These are phyloP conservation scores for Eudasyphora cyanicolor DNA, from an alignment of 2,888 invertebrate species.

Conservation along the genomic window DNA sequence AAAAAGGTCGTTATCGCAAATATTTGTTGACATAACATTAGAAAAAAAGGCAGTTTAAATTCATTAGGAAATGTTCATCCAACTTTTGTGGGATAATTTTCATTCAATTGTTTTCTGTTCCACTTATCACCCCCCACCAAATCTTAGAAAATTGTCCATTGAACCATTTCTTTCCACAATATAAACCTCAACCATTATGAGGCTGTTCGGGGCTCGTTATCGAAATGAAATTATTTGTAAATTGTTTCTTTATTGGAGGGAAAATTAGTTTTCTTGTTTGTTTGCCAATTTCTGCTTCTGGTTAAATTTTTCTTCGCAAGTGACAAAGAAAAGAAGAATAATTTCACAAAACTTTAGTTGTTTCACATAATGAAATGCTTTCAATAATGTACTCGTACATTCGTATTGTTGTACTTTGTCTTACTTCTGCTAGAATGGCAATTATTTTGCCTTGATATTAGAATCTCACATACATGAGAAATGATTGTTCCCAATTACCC, in stretches of 20 bases:
- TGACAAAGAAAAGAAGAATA: not conserved
- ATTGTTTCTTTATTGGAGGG: constrained; percentile 24
- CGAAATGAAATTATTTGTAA: constrained; percentile 17
- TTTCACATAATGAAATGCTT: not conserved
- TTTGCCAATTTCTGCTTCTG: not conserved
- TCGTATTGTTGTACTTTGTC: no score
- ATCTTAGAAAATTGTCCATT: no score
- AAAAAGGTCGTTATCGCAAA: not conserved
- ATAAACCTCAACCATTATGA: no score
- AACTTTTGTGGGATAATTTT: not conserved
- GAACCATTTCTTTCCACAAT: no score
- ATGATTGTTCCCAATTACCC: no score
- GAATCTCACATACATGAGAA: no score
- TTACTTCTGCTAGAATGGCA: not conserved
- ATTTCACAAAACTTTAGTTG: constrained; percentile 16
- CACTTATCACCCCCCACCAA: not conserved
- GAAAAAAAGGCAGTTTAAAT: not conserved
- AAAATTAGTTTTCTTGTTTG: constrained; percentile 9
- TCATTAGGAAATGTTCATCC: not conserved
- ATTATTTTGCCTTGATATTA: not conserved
- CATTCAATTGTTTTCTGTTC: not conserved
- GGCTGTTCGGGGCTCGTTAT: not conserved
- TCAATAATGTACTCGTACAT: not conserved
- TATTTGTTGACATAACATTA: not conserved
- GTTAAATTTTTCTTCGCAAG: not conserved